Base-by-base conservation (phyloP, 1,140 invertebrate genomes). In the Caenorhabditis brenneri region DNA sequence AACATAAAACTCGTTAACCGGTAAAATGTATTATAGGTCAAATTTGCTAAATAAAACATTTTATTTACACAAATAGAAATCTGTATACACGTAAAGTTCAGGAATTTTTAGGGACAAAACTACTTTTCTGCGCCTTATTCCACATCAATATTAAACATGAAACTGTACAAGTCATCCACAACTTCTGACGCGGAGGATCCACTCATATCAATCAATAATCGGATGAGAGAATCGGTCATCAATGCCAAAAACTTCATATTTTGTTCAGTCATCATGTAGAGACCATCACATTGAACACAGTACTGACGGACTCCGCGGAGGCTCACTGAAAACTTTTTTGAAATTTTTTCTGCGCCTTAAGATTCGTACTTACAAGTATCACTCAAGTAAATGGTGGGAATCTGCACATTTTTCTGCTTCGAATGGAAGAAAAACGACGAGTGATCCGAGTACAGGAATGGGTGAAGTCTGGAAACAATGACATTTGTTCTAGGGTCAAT, bases 341-440 rank as follows among this genome's bases (percentile, higher is more conserved):
- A 27, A 27, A 27, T n/a, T 27, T 55, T 10, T 29, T 55, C 0
- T 15, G 5, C 1, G 0, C 15, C 19, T 51, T 51, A 1, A 19
- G 19, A 1, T 4, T 42, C 12, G 16, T 7, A 82, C 81, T 83
- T 31, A 83, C 82, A 80, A 24, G 82, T 83, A 58, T 83, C 82
- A 19, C 48, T 83, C 24, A 83, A 49, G 19, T 83, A 83, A 24
- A 65, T 65, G 0, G 82, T 83, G 12, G 82, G 82, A 33, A 83
- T 79, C 2, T 83, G 65, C 65, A 74, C 82, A n/a, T 10, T 79
- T 9, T 83, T 49, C 49, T 83, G 82, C n/a, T 83, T 65, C 1
- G 82, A 83, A 58, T 83, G 82, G 49, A 83, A 83, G 53, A 74
- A 83, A 42, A 83, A 83, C 12, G 82, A 83, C 0, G 82, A 83